Percentiles rank a stretch among this genome's conserved stretches.
phyloP scores from a whole-genome alignment of 2,888 invertebrate genomes.

The Ennomos quercinarius region DNA sequence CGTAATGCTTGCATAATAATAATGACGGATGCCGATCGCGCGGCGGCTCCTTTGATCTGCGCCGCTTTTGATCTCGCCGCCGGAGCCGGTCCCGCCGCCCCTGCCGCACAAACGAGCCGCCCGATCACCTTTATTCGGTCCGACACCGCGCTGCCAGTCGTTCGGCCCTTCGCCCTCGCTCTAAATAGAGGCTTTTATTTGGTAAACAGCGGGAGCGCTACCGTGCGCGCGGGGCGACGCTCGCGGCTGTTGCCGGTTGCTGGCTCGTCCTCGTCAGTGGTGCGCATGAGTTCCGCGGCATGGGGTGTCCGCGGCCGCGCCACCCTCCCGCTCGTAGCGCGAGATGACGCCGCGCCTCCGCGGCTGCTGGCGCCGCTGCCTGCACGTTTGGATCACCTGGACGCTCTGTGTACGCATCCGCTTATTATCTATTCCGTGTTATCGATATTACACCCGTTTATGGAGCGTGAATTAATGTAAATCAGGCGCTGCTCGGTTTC shows the following conservation, averaged over 20 bases:
- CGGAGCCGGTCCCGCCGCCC: slow-evolving; percentile 81
- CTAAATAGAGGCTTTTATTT: slow-evolving; percentile 83
- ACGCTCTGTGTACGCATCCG: slow-evolving; percentile 72
- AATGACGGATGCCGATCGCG: slow-evolving; percentile 86
- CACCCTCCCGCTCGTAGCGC: slow-evolving; percentile 44
- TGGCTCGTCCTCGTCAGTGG: slow-evolving; percentile 54
- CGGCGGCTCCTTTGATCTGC: slow-evolving; percentile 84
- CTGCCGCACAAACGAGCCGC: slow-evolving; percentile 82
- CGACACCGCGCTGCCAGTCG: slow-evolving; percentile 76
- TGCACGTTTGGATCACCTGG: slow-evolving; percentile 63
- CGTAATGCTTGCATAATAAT: slow-evolving; percentile 86
- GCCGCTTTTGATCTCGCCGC: slow-evolving; percentile 83
- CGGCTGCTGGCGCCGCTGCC: slow-evolving; percentile 36
- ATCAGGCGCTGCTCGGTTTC: slow-evolving; percentile 19
- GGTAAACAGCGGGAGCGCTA: slow-evolving; percentile 82
- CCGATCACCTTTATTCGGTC: slow-evolving; percentile 82
- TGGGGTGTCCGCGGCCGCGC: slow-evolving; percentile 72
- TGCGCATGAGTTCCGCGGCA: slow-evolving; percentile 68
- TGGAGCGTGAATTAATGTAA: slow-evolving; percentile 23
- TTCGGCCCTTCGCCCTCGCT: slow-evolving; percentile 82
- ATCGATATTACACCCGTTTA: slow-evolving; percentile 11
- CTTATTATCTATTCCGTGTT: slow-evolving; percentile 21
- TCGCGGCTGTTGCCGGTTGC: slow-evolving; percentile 22
- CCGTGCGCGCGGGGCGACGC: slow-evolving; percentile 59
- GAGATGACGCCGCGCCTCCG: too few relatives aligned